Percentiles rank a stretch among this genome's conserved stretches.
Evolutionary conservation across 2,888 invertebrate species (phyloP).

Genomic region (Chrysopilus asiliformis): DNA sequence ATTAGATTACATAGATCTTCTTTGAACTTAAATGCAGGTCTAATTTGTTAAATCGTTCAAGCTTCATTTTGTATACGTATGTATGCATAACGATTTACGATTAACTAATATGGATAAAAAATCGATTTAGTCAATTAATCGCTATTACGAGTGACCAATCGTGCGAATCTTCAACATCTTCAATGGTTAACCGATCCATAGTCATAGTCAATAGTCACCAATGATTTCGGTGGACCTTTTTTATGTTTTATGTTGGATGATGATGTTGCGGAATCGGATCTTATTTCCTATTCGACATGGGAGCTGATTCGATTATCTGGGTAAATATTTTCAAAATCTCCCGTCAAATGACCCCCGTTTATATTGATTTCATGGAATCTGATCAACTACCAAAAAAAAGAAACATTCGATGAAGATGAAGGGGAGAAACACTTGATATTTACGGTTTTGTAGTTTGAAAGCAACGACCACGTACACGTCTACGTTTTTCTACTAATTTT

Average conservation of each 20-base stretch:
- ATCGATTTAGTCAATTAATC: neutral
- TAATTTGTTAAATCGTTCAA: too few species aligned
- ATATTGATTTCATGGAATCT: neutral
- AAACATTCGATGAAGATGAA: too few species aligned
- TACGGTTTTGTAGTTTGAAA: too few species aligned
- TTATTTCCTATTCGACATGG: constrained; percentile 14
- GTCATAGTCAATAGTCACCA: neutral
- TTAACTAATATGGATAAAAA: neutral
- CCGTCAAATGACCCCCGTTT: constrained; percentile 2
- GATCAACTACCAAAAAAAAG: too few species aligned
- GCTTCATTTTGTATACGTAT: too few species aligned
- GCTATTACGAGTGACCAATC: neutral
- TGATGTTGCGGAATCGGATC: constrained; percentile 10
- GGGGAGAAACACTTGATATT: too few species aligned
- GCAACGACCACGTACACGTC: too few species aligned
- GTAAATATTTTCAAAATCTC: constrained; percentile 12
- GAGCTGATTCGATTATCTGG: constrained; percentile 15
- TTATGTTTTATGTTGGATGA: neutral
- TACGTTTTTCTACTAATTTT: too few species aligned
- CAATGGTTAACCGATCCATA: neutral
- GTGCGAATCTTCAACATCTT: neutral
- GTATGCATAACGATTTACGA: too few species aligned
- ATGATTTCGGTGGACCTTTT: neutral
- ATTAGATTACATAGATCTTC: neutral
- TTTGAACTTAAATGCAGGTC: too few species aligned